phyloP scores from a whole-genome alignment of 2,113 vertebrate genomes.

The Dipodomys spectabilis region DNA sequence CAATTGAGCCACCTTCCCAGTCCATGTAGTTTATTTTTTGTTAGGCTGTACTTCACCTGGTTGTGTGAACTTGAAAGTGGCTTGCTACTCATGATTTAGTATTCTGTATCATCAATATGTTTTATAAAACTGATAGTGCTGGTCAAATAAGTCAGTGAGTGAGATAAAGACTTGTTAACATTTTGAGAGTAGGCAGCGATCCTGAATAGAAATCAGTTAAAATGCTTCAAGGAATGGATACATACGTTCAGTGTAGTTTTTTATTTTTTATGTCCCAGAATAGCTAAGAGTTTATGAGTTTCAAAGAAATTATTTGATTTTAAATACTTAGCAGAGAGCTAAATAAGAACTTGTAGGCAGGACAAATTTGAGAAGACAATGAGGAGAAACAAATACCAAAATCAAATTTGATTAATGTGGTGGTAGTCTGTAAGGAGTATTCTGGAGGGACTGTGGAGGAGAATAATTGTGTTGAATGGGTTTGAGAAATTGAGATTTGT shows the following conservation, averaged over 20 bases:
- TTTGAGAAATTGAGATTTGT: neutral
- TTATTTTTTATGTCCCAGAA: neutral
- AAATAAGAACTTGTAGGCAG: constrained; percentile 30
- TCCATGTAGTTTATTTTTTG: neutral
- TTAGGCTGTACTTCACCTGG: neutral
- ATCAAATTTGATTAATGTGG: constrained; percentile 16
- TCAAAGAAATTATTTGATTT: constrained; percentile 20
- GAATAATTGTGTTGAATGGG: neutral
- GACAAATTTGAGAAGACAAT: constrained; percentile 1
- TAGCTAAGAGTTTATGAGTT: neutral
- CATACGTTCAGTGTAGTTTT: neutral
- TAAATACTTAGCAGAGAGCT: neutral
- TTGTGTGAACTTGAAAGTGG: neutral
- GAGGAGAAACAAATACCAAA: neutral
- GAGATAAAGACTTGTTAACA: constrained; percentile 42
- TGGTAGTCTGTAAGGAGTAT: neutral
- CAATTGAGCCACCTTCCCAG: too few species aligned
- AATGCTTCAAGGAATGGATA: constrained; percentile 30
- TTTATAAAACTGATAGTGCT: constrained; percentile 46
- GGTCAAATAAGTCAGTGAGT: constrained; percentile 27
- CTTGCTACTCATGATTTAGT: neutral
- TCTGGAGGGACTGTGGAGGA: neutral
- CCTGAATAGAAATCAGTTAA: constrained; percentile 45
- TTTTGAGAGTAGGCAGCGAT: constrained; percentile 40
- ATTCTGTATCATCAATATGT: constrained; percentile 6